A percentile compares a stretch with the other conserved stretches of the same genome.
Evolutionary conservation across 2,888 invertebrate species (phyloP).

Genomic region (Campopleginae sp.): DNA sequence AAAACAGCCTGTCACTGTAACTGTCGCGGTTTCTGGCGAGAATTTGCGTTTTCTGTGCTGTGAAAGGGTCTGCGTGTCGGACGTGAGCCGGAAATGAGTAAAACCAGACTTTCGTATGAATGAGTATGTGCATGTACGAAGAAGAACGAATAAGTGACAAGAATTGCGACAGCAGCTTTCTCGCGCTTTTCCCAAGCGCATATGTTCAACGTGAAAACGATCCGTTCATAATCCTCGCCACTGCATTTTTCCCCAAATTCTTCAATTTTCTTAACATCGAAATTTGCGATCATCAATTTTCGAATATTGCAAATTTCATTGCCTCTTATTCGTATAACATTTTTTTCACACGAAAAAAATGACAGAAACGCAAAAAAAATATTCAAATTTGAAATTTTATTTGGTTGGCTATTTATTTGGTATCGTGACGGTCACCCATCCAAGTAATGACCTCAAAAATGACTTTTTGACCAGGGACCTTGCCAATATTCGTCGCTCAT

Average conservation of each 20-base stretch:
- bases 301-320: not conserved
- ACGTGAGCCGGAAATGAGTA: slow-evolving; percentile 62
- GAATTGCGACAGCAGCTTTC: slow-evolving; percentile 13
- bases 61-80: slow-evolving; percentile 57
- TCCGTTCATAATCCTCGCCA: not conserved
- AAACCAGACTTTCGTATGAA: slow-evolving; percentile 56
- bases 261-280: not conserved
- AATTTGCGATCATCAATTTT: not conserved
- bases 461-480: not conserved
- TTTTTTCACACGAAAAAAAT: too few species aligned
- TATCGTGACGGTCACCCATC: slow-evolving; percentile 7
- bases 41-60: slow-evolving; percentile 46
- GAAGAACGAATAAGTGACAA: slow-evolving; percentile 31
- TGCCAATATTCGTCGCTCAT: not conserved
- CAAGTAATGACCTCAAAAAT: slow-evolving; percentile 11
- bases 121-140: slow-evolving; percentile 27
- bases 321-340: too few species aligned
- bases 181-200: slow-evolving; percentile 15
- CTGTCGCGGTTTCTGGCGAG: slow-evolving; percentile 25
- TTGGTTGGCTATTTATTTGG: not conserved
- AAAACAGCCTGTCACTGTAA: slow-evolving; percentile 3
- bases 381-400: too few species aligned
- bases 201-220: slow-evolving; percentile 23
- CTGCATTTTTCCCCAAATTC: not conserved
- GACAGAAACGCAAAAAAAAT: too few species aligned